Conservation (phyloP, 2,797 vertebrate genomes). For the Coilia nasus region DNA sequence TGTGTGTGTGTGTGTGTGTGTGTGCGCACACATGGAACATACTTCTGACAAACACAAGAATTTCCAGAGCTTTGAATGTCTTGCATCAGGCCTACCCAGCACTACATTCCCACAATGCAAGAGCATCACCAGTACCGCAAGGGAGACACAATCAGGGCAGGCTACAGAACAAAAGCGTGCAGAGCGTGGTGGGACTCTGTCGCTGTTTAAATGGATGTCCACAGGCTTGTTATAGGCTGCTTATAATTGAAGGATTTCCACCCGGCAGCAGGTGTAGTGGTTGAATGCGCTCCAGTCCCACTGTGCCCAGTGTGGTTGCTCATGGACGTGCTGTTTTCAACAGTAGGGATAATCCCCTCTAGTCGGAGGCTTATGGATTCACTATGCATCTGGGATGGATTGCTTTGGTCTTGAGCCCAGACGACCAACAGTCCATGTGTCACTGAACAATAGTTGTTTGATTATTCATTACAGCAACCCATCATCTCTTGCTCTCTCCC, state of each 20-base stretch:
- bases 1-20: neutral
- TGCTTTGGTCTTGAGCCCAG: conserved; percentile 16
- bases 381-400: conserved; percentile 8
- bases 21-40: neutral
- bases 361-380: conserved; percentile 13
- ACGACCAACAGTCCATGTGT: neutral
- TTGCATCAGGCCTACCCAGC: neutral
- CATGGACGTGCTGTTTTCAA: neutral
- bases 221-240: neutral
- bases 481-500: conserved; percentile 31
- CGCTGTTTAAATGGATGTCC: neutral
- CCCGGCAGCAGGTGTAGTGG: neutral
- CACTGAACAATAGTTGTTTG: neutral
- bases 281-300: neutral
- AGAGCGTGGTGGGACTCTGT: neutral
- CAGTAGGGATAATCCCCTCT: neutral
- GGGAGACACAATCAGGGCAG: neutral
- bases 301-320: neutral
- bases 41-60: neutral
- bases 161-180: neutral
- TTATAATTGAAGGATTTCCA: neutral
- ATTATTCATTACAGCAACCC: conserved; percentile 3
- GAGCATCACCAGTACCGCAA: neutral
- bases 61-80: neutral
- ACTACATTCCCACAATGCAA: neutral